phyloP scores from a whole-genome alignment of 2,797 vertebrate genomes.

The Acipenser ruthenus region DNA sequence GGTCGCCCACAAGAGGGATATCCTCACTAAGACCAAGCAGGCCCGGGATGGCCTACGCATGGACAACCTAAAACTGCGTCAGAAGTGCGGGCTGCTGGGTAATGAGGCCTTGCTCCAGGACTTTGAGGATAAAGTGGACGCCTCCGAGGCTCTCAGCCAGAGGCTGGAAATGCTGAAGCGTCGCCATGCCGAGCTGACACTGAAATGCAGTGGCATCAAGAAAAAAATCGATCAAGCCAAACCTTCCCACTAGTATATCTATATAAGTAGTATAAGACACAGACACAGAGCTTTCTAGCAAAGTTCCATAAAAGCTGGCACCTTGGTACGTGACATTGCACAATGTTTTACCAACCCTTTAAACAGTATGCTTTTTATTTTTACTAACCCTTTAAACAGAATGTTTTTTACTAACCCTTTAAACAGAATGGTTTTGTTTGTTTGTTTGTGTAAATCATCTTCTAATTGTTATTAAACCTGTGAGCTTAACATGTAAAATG shows the following conservation, averaged over 20 bases:
- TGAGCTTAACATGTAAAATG: no score
- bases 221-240: slow-evolving; percentile 43
- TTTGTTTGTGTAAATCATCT: no score
- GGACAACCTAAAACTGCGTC: slow-evolving; percentile 48
- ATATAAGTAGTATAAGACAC: no score
- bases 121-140: slow-evolving; percentile 55
- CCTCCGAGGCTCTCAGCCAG: slow-evolving; percentile 29
- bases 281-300: not conserved
- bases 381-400: no score
- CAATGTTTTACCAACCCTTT: no score
- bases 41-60: slow-evolving; percentile 39
- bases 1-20: slow-evolving; percentile 43
- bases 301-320: no score
- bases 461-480: no score
- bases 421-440: no score
- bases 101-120: slow-evolving; percentile 56
- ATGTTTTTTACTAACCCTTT: no score
- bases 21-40: slow-evolving; percentile 49
- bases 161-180: slow-evolving; percentile 51
- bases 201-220: slow-evolving; percentile 37
- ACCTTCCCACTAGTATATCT: not conserved
- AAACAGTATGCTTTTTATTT: no score
- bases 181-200: slow-evolving; percentile 30
- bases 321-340: no score
- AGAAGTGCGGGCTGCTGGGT: slow-evolving; percentile 58